Conservation (phyloP, 2,113 vertebrate species). For the Fulica atra region DNA sequence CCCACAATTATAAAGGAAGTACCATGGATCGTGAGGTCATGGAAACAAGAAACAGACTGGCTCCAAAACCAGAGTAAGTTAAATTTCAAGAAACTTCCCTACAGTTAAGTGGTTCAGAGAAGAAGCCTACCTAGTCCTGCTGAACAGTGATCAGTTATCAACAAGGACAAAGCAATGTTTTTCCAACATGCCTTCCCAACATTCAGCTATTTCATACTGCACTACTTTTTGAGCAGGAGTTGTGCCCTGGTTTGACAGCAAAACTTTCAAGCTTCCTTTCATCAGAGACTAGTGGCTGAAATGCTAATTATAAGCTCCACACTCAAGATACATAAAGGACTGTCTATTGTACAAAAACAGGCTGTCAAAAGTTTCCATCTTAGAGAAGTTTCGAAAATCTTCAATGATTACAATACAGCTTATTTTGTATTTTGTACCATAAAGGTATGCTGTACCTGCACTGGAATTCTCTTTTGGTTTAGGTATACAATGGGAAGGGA, state of each 20-base stretch:
- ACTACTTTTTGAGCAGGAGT: neutral
- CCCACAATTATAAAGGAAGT: slow-evolving; percentile 28
- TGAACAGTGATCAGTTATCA: neutral
- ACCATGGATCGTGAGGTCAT: neutral
- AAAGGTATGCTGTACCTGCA: neutral
- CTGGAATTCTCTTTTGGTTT: neutral
- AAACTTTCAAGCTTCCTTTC: neutral
- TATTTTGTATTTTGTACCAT: neutral
- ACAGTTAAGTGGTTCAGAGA: neutral
- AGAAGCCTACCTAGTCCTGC: neutral
- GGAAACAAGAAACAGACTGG: neutral
- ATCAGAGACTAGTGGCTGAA: neutral
- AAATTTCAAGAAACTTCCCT: neutral
- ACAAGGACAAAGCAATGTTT: neutral
- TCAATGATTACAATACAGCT: neutral
- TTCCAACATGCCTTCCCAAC: neutral
- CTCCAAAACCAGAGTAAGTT: neutral
- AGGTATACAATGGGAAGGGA: neutral
- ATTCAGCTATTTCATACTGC: neutral
- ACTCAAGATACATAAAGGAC: neutral
- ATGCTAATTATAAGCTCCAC: neutral
- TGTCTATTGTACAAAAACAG: neutral
- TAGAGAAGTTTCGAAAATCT: neutral
- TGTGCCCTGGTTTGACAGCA: neutral
- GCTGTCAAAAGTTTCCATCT: neutral